phyloP scores from a whole-genome alignment of 2,113 vertebrate genomes.

The Macaca nemestrina region DNA sequence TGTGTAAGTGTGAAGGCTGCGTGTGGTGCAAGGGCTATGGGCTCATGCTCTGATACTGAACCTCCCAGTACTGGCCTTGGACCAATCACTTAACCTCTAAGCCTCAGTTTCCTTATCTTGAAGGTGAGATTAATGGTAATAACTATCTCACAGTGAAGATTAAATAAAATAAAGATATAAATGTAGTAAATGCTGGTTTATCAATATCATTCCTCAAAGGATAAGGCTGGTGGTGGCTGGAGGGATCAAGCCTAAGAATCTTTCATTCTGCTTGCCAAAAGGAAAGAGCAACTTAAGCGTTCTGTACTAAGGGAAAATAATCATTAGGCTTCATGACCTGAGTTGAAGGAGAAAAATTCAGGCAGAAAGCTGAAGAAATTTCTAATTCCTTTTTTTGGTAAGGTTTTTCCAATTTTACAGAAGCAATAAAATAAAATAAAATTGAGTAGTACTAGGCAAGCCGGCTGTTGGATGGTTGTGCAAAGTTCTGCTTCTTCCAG shows the following conservation, averaged over 20 bases:
- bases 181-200: background rate
- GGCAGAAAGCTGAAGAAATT: background rate
- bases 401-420: background rate
- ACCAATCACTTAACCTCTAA: background rate
- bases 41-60: background rate
- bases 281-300: background rate
- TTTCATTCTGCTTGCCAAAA: background rate
- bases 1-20: background rate
- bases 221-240: background rate
- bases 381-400: background rate
- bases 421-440: background rate
- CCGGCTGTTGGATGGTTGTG: background rate
- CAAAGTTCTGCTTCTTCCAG: constrained; percentile 1
- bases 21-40: background rate
- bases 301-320: background rate
- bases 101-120: background rate
- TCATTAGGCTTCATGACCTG: background rate
- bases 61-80: background rate
- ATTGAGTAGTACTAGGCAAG: background rate
- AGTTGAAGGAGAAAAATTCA: background rate
- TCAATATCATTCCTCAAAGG: background rate
- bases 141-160: background rate
- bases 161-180: background rate
- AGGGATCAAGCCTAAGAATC: background rate
- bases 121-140: background rate